Evolutionary conservation across 2,113 vertebrate genomes (phyloP), one percentile per base, ranked within the genome.

Genomic region (Stigmatopora nigra): DNA sequence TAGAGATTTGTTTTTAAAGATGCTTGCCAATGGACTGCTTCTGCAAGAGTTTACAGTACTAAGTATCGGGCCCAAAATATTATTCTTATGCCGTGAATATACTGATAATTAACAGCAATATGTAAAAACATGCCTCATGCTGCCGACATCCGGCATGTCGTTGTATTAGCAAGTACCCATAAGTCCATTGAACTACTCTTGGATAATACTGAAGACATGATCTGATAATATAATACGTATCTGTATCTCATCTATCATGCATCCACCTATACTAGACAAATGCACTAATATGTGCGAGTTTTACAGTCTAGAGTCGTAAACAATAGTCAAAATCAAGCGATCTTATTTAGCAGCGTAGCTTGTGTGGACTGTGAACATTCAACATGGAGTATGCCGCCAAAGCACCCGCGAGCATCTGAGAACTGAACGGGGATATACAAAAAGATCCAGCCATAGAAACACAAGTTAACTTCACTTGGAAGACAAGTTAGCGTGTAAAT

Each of bases 301-400:
- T 7, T 5, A 1, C 0, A 3, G 13, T 19, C 53, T 31, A 2
- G 7, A 22, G 17, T 22, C 5, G 45, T 3, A 7, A 61, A 19
- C 19, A 41, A 12, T 19, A n/a, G 17, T 38, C 19, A 19, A n/a
- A 44, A 44, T 8, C 5, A 15, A 46, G 6, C 12, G 41, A 60
- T 20, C 6, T 17, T n/a, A 14, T 36, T 17, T 22, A 22, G 16
- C 13, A 3, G 12, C 16, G 7, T 16, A 12, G 19, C 19, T 12
- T 45, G 59, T 22, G 10, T 58, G 53, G 31, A 59, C 56, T 38
- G 31, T 19, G 57, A 45, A 20, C n/a, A 61, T 12, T 45, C 19
- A 61, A 61, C 41, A 61, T 61, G 59, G 59, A 61, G 59, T 45
- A 38, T 13, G 13, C 11, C 41, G 41, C 53, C 19, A 61, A 61